These are phyloP conservation scores for Pseudomyrmex cubaensis DNA, from an alignment of 1,140 invertebrate genomes.

Conservation along the genomic window DNA sequence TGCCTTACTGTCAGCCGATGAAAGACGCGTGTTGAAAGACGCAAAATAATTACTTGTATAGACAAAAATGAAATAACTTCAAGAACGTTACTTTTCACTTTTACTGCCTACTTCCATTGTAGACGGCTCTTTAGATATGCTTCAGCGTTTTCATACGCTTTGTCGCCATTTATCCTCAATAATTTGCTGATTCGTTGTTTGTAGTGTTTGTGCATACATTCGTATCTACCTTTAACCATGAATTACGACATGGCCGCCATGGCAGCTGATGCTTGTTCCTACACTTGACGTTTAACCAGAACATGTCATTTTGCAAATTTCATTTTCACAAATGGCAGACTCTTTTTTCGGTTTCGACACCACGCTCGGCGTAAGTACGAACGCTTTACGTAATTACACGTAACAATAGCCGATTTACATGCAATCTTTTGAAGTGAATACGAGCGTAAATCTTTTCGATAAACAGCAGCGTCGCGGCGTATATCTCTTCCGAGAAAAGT, in stretches of 20 bases:
- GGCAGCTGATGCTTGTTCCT: constrained; percentile 79
- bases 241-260: constrained; percentile 78
- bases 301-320: constrained; percentile 89
- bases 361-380: constrained; percentile 89
- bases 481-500: background rate
- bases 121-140: no score
- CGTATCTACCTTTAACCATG: constrained; percentile 19
- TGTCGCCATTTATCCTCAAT: no score
- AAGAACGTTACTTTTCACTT: no score
- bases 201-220: no score
- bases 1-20: no score
- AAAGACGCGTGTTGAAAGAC: no score
- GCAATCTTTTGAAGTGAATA: background rate
- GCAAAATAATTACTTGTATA: no score
- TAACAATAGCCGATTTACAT: no score
- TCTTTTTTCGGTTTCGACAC: constrained; percentile 93
- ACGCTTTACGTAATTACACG: background rate
- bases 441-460: constrained; percentile 10
- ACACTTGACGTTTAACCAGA: constrained; percentile 80
- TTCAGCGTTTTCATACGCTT: no score
- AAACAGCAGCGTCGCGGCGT: constrained; percentile 70
- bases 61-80: no score
- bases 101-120: no score
- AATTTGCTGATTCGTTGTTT: no score
- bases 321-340: constrained; percentile 92